Percentiles rank a stretch among this genome's conserved stretches.
Evolutionary conservation across 1,140 invertebrate species (phyloP).

Genomic region (Globodera ellingtonae): DNA sequence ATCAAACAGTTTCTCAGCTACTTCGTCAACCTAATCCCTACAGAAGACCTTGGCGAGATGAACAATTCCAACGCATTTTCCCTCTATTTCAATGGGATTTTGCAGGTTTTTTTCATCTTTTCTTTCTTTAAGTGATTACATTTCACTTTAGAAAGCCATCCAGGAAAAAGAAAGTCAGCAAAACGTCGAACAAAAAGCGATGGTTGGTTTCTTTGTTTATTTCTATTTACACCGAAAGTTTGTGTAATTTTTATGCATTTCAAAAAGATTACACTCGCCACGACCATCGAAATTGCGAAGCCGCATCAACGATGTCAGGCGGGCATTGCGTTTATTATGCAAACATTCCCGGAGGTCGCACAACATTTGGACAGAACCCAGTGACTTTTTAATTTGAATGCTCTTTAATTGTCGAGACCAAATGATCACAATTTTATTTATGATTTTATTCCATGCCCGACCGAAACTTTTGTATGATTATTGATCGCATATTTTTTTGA

Average conservation of each 20-base stretch:
- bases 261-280: not conserved
- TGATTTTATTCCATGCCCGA: not conserved
- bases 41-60: constrained; percentile 9
- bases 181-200: constrained; percentile 2
- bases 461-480: not conserved
- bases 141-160: not conserved
- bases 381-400: no score
- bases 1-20: constrained; percentile 25
- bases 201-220: not conserved
- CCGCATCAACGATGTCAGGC: not conserved
- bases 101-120: not conserved
- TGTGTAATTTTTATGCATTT: not conserved
- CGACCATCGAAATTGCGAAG: not conserved
- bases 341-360: not conserved
- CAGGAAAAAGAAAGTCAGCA: not conserved
- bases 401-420: not conserved
- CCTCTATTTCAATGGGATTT: constrained; percentile 11
- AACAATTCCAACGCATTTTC: constrained; percentile 23
- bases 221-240: not conserved
- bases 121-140: not conserved
- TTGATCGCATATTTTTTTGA: not conserved
- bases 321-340: not conserved
- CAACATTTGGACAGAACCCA: not conserved
- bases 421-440: not conserved
- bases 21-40: constrained; percentile 13